Base-by-base conservation (phyloP, 2,113 vertebrate genomes). In the Cnemophilus loriae region DNA sequence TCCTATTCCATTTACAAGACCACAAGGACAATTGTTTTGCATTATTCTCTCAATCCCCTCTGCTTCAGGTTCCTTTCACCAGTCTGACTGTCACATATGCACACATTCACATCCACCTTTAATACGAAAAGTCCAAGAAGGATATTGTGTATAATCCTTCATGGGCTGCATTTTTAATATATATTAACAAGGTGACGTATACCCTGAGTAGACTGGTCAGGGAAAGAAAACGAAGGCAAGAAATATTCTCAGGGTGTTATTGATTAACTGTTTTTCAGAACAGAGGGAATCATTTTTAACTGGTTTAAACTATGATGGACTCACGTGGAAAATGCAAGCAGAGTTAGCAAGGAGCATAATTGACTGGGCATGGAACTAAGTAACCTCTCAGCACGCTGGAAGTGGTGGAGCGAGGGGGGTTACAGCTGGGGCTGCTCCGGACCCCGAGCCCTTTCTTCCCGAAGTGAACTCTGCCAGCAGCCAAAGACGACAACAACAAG, bases 401-500 rank as follows among this genome's bases (percentile, higher is more conserved):
- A 86, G 92, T 96, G 84, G 90, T 81, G 91, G 64, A 88, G 88
- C 1, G 1, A 71, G 87, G 82, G 60, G 71, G 85, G 74, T 84
- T 92, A 84, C 42, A 89, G 57, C 63, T 6, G 5, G 81, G 90
- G 91, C 77, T 89, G 81, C 90, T 95, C 88, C 0, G 8, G 83
- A 87, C 70, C 74, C 89, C 19, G 7, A 75, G 39, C 84, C 87
- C 71, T 65, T 87, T 91, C 90, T 94, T 95, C 75, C 95, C 88
- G 82, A 96, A 95, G 93, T 91, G 91, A 97, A 97, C 93, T 93
- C 95, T 94, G 76, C 92, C 93, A 95, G 97, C 97, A 97, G 95
- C 98, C 97, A 92, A 97, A 98, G 98, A 97, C 94, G 95, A 92
- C 11, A 52, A 96, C 97, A 96, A 96, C 97, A 97, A 98, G 97